These are phyloP conservation scores for Harmothoe impar DNA, from an alignment of 2,888 invertebrate genomes.

Conservation along the genomic window DNA sequence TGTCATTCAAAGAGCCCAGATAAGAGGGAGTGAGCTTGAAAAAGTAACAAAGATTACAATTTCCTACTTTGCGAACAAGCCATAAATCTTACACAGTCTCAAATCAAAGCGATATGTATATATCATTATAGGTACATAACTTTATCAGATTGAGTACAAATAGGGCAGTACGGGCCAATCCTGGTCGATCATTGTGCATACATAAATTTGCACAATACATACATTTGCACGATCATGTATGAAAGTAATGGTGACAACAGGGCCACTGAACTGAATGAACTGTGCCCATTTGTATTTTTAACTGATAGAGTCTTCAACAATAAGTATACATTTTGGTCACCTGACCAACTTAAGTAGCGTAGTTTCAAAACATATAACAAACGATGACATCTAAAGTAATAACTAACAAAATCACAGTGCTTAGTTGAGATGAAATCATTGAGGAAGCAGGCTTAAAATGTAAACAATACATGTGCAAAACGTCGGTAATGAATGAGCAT, in stretches of 20 bases:
- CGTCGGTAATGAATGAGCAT: neutral
- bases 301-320: too few species aligned
- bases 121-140: too few species aligned
- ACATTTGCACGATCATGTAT: neutral
- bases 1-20: too few species aligned
- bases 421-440: neutral
- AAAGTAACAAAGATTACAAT: too few species aligned
- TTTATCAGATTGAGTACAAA: too few species aligned
- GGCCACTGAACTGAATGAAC: neutral
- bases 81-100: too few species aligned
- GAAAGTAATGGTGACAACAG: neutral
- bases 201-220: neutral
- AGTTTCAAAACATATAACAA: too few species aligned
- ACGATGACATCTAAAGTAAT: neutral
- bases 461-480: neutral
- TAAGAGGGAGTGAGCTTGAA: too few species aligned
- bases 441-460: neutral
- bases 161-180: neutral
- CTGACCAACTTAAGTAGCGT: too few species aligned
- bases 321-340: too few species aligned
- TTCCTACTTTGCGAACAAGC: too few species aligned
- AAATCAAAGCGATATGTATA: too few species aligned
- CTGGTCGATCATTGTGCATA: neutral
- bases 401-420: constrained; percentile 36
- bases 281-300: neutral